Percentiles rank a stretch among this genome's conserved stretches.
phyloP scores from a whole-genome alignment of 2,113 vertebrate genomes.

The Chlorocebus sabaeus region DNA sequence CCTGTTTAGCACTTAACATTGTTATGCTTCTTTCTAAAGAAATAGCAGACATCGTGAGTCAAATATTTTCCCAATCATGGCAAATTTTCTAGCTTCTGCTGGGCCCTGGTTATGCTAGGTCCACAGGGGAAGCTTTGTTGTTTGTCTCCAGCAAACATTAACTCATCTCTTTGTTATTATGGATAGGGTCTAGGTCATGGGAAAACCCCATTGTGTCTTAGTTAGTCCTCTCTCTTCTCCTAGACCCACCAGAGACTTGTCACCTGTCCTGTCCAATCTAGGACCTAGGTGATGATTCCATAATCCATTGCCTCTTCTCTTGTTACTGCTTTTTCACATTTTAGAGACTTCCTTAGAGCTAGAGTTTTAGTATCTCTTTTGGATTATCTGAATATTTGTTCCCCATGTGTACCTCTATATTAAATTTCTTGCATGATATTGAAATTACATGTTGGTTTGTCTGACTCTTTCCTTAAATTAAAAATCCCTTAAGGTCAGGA shows the following conservation, averaged over 20 bases:
- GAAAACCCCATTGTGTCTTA: not conserved
- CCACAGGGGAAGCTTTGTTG: not conserved
- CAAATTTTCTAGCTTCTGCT: not conserved
- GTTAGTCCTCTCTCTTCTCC: not conserved
- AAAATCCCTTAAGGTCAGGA: not conserved
- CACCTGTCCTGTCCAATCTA: not conserved
- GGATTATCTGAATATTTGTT: not conserved
- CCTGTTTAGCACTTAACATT: not conserved
- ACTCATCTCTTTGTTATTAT: slow-evolving; percentile 10
- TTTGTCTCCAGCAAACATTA: not conserved
- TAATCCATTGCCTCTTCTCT: not conserved
- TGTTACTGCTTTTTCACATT: not conserved
- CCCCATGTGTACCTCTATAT: not conserved
- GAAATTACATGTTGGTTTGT: not conserved
- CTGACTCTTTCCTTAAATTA: not conserved
- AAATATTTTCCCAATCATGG: not conserved
- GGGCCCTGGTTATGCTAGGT: not conserved
- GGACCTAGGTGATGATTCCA: not conserved
- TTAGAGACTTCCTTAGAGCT: not conserved
- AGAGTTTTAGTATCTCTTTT: not conserved
- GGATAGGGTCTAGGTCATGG: not conserved
- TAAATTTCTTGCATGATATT: slow-evolving; percentile 11
- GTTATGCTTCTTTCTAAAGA: not conserved
- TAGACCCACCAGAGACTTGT: not conserved
- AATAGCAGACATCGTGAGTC: not conserved